Percentiles rank a stretch among this genome's conserved stretches.
Evolutionary conservation across 2,888 invertebrate genomes (phyloP).

Genomic region (Erebia palarica): DNA sequence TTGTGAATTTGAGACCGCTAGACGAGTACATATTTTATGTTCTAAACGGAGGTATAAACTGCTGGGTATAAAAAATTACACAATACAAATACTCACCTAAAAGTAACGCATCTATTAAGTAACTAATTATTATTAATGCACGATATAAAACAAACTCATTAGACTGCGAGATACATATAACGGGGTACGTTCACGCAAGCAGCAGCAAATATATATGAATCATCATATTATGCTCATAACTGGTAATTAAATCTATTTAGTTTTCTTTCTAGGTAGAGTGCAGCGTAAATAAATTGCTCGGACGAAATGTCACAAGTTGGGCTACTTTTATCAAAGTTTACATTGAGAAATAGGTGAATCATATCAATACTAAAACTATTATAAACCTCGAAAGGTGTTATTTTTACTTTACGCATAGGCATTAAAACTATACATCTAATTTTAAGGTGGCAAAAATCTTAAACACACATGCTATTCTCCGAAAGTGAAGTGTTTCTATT

Average conservation of each 20-base stretch:
- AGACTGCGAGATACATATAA: constrained; percentile 4
- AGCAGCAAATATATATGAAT: background rate
- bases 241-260: constrained; percentile 7
- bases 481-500: too few relatives aligned
- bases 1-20: too few relatives aligned
- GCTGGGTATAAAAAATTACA: background rate
- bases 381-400: too few relatives aligned
- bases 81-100: background rate
- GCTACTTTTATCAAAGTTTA: constrained; percentile 11
- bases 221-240: background rate
- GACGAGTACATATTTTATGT: too few relatives aligned
- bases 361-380: too few relatives aligned
- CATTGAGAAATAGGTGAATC: background rate
- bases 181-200: background rate
- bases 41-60: too few relatives aligned
- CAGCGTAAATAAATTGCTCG: constrained; percentile 2
- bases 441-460: too few relatives aligned
- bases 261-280: constrained; percentile 10
- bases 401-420: too few relatives aligned
- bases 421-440: too few relatives aligned
- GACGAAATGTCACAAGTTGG: constrained; percentile 12
- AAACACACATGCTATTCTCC: too few relatives aligned
- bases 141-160: constrained; percentile 7
- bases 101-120: background rate
- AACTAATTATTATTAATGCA: background rate